Percentiles rank a stretch among this genome's conserved stretches.
phyloP scores from a whole-genome alignment of 2,888 invertebrate species.

The Monochamus alternatus region DNA sequence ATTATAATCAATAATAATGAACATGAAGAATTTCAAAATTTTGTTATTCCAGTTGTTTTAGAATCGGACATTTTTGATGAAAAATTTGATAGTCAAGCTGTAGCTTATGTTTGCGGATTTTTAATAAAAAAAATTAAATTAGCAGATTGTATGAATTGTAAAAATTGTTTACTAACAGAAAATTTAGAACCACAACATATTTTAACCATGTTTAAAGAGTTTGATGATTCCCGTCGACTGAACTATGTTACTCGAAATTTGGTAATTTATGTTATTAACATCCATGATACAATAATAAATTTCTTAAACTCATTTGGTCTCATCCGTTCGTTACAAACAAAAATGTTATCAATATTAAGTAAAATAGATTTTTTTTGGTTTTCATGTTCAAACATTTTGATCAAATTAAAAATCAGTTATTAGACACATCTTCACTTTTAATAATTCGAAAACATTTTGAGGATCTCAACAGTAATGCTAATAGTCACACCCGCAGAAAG shows the following conservation, averaged over 20 bases:
- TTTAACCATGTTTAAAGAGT: conserved; percentile 19
- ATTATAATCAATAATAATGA: conserved; percentile 3
- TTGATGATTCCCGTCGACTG: conserved; percentile 4
- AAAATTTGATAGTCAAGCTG: conserved; percentile 12
- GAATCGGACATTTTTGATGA: conserved; percentile 1
- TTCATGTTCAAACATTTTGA: conserved; percentile 9
- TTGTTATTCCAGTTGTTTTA: conserved; percentile 10
- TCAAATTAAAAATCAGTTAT: conserved; percentile 18
- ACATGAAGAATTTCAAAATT: conserved; percentile 2
- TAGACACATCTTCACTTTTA: background rate
- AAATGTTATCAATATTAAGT: conserved; percentile 7
- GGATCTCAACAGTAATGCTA: background rate
- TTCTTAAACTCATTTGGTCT: conserved; percentile 10
- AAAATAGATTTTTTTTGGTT: conserved; percentile 18
- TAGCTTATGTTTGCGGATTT: conserved; percentile 19
- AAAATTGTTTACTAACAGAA: conserved; percentile 6
- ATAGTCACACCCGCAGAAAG: conserved; percentile 3
- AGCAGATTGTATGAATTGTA: conserved; percentile 13
- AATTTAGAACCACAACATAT: conserved; percentile 22
- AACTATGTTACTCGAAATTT: conserved; percentile 14
- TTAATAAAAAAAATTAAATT: conserved; percentile 23
- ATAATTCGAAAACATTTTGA: conserved; percentile 15
- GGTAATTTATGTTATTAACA: conserved; percentile 6
- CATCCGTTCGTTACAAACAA: background rate
- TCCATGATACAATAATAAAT: conserved; percentile 2